Evolutionary conservation across 2,888 invertebrate species (phyloP), one percentile per base, ranked within the genome.

Genomic region (Acrobasis repandana): DNA sequence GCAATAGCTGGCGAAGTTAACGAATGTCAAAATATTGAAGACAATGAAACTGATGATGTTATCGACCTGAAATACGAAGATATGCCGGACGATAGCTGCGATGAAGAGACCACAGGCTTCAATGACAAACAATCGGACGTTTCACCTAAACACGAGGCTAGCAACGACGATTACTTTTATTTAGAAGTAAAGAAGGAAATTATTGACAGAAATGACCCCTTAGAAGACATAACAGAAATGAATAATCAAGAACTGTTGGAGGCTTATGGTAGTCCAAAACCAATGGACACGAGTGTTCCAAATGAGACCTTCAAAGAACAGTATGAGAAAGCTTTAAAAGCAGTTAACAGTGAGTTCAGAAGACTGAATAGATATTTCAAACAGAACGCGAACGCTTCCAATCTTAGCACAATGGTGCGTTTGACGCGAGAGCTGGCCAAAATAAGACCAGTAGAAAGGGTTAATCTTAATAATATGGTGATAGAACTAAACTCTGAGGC

Each of bases 361-460:
- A 68, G 80, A 49, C 56, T 80, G 5, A 77, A 74, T 51, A 71
- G 64, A n/a, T 63, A 71, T 18, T 79, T 80, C 62, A 76, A 67
- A 38, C 66, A 67, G 5, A 79, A 79, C 54, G 75, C 79, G 2
- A 79, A 74, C 36, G 51, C 34, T 5, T 64, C 69, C 5, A 80
- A 80, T 52, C 46, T 77, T 63, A 65, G 69, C 9, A 77, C 79
- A 0, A 77, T 80, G 76, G 56, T 50, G 6, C 68, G 72, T 0
- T 56, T 80, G 48, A 67, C 76, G 11, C 67, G 62, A 14, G 79
- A 79, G 47, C 56, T 80, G 15, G 65, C 67, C 15, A 80, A 79
- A 61, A 77, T 80, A 59, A 67, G 66, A 47, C 76, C 77, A 5
- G 56, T 69, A 5, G 69, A 71, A 18, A 64, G 63, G 46, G 66